phyloP scores from a whole-genome alignment of 2,888 invertebrate genomes.

The Agrotis segetum region DNA sequence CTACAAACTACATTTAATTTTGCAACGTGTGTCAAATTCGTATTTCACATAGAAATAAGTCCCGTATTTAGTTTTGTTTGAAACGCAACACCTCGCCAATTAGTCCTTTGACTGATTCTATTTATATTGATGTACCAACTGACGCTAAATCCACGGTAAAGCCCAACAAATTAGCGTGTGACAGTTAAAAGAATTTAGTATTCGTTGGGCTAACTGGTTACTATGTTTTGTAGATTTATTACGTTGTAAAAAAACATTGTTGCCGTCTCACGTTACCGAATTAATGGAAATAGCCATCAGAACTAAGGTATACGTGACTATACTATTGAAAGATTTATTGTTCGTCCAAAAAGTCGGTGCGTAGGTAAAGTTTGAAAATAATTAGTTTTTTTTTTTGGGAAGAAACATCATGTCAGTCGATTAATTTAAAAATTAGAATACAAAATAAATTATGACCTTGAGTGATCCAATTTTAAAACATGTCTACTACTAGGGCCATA shows the following conservation, averaged over 20 bases:
- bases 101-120: slow-evolving; percentile 42
- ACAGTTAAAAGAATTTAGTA: slow-evolving; percentile 3
- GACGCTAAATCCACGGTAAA: background rate
- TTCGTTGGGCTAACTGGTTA: slow-evolving; percentile 3
- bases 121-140: slow-evolving; percentile 13
- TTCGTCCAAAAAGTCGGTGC: too few species aligned
- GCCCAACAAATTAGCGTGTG: background rate
- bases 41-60: background rate
- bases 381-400: too few species aligned
- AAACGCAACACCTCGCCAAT: slow-evolving; percentile 35
- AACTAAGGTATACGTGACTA: background rate
- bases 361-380: too few species aligned
- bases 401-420: too few species aligned
- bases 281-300: background rate
- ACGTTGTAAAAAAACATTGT: slow-evolving; percentile 21
- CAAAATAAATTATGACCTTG: too few species aligned
- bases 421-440: too few species aligned
- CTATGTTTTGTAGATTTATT: background rate
- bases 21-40: background rate
- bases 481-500: too few species aligned
- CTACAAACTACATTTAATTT: too few species aligned
- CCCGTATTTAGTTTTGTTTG: slow-evolving; percentile 42
- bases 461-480: too few species aligned
- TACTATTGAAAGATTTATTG: background rate
- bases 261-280: background rate